Evolutionary conservation across 2,797 vertebrate genomes (phyloP).

Genomic region (Austrolebias charrua): DNA sequence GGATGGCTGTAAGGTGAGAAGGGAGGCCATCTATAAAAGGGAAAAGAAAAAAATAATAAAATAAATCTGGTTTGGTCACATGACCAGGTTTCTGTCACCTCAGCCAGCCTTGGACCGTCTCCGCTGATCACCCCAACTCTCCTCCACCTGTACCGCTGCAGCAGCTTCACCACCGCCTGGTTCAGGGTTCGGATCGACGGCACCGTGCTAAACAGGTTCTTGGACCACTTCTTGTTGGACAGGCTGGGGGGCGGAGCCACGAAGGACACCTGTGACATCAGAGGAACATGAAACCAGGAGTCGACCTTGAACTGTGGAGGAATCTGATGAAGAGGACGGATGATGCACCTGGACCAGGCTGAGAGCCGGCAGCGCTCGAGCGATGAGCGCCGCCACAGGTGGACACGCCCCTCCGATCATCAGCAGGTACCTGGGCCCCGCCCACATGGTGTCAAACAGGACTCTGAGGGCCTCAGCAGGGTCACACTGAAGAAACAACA

Average conservation of each 20-base stretch:
- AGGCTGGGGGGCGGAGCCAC: slow-evolving; percentile 80
- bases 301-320: not conserved
- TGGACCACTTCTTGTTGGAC: slow-evolving; percentile 87
- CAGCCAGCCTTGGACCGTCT: slow-evolving; percentile 81
- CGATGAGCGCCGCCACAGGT: slow-evolving; percentile 81
- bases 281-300: not conserved
- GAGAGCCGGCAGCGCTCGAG: slow-evolving; percentile 52
- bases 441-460: slow-evolving; percentile 92
- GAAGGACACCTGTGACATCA: slow-evolving; percentile 86
- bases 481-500: slow-evolving; percentile 80
- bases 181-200: slow-evolving; percentile 88
- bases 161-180: slow-evolving; percentile 85
- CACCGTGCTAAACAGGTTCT: slow-evolving; percentile 88
- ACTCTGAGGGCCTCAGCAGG: slow-evolving; percentile 84
- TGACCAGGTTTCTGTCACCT: slow-evolving; percentile 73
- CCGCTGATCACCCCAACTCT: slow-evolving; percentile 86
- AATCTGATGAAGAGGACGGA: not conserved
- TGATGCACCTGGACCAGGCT: slow-evolving; percentile 61
- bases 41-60: no score
- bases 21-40: no score
- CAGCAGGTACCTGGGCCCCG: slow-evolving; percentile 87
- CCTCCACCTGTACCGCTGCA: slow-evolving; percentile 85
- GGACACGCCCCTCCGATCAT: slow-evolving; percentile 91
- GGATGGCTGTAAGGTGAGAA: no score
- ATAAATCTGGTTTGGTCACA: not conserved